phyloP scores from a whole-genome alignment of 2,797 vertebrate species.

The Hoplostethus mediterraneus region DNA sequence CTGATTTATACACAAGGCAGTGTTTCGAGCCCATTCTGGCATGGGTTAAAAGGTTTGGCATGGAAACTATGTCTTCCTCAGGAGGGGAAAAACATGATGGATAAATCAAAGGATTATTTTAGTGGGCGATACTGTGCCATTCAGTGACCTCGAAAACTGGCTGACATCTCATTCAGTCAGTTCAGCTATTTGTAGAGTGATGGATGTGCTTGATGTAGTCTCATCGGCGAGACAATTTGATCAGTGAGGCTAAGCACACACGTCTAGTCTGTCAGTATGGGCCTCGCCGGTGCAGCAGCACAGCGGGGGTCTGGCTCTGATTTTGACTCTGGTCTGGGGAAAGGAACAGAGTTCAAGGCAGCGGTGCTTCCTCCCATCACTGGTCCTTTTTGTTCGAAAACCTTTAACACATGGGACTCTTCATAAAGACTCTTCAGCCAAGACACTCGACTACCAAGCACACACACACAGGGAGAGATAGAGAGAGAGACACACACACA shows the following conservation, averaged over 20 bases:
- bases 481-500: slow-evolving; percentile 22
- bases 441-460: slow-evolving; percentile 40
- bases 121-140: slow-evolving; percentile 41
- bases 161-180: slow-evolving; percentile 37
- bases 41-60: slow-evolving; percentile 66
- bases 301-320: slow-evolving; percentile 34
- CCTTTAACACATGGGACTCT: slow-evolving; percentile 44
- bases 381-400: slow-evolving; percentile 42
- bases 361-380: slow-evolving; percentile 18
- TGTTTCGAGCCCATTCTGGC: slow-evolving; percentile 50
- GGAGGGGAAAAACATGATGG: slow-evolving; percentile 27
- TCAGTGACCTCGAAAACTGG: slow-evolving; percentile 45
- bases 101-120: slow-evolving; percentile 54
- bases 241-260: slow-evolving; percentile 27
- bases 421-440: slow-evolving; percentile 3
- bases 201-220: slow-evolving; percentile 38
- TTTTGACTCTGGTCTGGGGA: slow-evolving; percentile 21
- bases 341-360: slow-evolving; percentile 22
- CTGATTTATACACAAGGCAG: slow-evolving; percentile 58
- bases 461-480: slow-evolving; percentile 16
- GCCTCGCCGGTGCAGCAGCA: slow-evolving; percentile 25
- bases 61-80: slow-evolving; percentile 50
- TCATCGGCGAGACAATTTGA: slow-evolving; percentile 33
- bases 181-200: slow-evolving; percentile 45
- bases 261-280: slow-evolving; percentile 11